Base-by-base conservation (phyloP, 2,797 vertebrate species). In the Menidia menidia region DNA sequence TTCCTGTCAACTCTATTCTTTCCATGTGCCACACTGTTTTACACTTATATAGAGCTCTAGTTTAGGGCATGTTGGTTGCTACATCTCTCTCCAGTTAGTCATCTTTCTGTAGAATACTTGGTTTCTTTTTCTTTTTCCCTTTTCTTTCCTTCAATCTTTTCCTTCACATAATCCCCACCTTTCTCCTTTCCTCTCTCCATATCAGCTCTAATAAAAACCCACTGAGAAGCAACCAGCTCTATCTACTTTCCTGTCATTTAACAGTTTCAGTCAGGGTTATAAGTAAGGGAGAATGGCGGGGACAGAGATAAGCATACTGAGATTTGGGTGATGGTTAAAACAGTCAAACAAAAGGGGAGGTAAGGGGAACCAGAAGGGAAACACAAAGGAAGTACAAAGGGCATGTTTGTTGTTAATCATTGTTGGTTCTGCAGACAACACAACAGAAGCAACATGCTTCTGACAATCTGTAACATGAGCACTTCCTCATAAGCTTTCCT, bases 171-270 rank as follows among this genome's bases (percentile, higher is more conserved):
- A 25, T 32, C 60, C 45, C 56, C 30, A 30, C 30, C 48, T 71
- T 57, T 53, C 67, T 59, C 70, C 50, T 56, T 72, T 68, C 35
- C 55, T 69, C 69, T 42, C 15, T 69, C 43, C 47, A 75, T 53
- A 60, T 78, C 75, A 62, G 67, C 77, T 58, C 68, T 67, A 86
- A 86, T 56, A 78, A 68, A 76, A 80, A 60, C 75, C 53, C 65
- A 64, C 67, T 41, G 60, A 72, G 64, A 68, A 81, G 51, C 45
- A 64, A 63, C 63, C 53, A n/a, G 9, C 65, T 56, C 25, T 55
- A 41, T 45, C 61, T 59, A 64, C 31, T 84, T 79, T 67, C 75
- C 72, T 65, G 65, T 80, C 8, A 82, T 88, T 77, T 84, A 75
- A 77, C 84, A 72, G 75, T 63, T 14, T 11, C 39, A 61, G 78